Evolutionary conservation across 2,888 invertebrate species (phyloP), one percentile per base, ranked within the genome.

Genomic region (Dicyrtoma fusca): DNA sequence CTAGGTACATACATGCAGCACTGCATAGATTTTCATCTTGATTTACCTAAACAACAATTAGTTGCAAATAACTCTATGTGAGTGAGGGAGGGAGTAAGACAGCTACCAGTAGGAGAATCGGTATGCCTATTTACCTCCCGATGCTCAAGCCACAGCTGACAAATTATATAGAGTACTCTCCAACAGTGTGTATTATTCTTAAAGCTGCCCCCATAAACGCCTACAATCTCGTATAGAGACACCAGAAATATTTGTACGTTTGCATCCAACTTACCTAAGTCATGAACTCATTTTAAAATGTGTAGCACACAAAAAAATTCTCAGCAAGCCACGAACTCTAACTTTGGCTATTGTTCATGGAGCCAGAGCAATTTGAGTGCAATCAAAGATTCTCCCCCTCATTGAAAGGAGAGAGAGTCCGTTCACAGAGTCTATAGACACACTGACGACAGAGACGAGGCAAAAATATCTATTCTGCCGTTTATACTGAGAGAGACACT

Each of bases 281-380:
- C 75, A 68, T 75, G 75, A 75, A 69, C 70, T 72, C 72, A 72
- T 70, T 75, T 75, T 34, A 19, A 44, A 65, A 64, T 64, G 63
- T 53, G 64, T 69, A 73, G 69, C 34, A 34, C 3, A 69, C 68
- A 49, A 19, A 23, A 14, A 23, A 55, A 25, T 44, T 72, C 65
- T 55, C 65, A 65, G 59, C 59, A 72, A 74, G 72, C 74, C 74
- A 74, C 74, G 74, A 74, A 74, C 74, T 72, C 69, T 72, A 72
- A 69, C 72, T 72, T 73, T 69, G 64, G 51, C 69, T 69, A 72
- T 72, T 74, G 72, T 74, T 70, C 51, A 8, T 47, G 17, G 25
- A 51, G 23, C 51, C 57, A 19, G 44, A 34, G 45, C 59, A 73
- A 73, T 71, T 71, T 63, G 55, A 53, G 44, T 71, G 69, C 25